Percentiles rank a stretch among this genome's conserved stretches.
These are phyloP conservation scores for Drosophila burlai DNA, from an alignment of 1,140 invertebrate genomes.

Conservation along the genomic window DNA sequence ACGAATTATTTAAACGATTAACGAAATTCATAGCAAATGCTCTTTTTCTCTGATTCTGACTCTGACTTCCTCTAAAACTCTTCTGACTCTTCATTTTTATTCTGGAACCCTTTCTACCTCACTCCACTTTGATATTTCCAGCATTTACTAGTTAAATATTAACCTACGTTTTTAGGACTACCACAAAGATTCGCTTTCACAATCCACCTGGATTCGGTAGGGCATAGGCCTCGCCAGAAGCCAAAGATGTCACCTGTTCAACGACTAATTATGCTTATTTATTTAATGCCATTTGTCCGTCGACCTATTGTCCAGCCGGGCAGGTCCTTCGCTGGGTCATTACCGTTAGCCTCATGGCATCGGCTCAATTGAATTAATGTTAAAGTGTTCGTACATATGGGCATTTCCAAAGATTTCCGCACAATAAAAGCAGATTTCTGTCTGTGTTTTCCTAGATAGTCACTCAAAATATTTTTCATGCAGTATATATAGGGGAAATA, in stretches of 20 bases:
- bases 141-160: neutral
- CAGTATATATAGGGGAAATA: too few species aligned
- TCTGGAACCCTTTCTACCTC: too few species aligned
- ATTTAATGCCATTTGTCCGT: slow-evolving; percentile 39
- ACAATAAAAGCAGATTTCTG: too few species aligned
- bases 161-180: neutral
- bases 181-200: neutral
- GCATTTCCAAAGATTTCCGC: neutral
- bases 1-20: too few species aligned
- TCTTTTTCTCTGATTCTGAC: too few species aligned
- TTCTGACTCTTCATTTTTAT: neutral
- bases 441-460: too few species aligned
- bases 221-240: neutral
- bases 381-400: neutral
- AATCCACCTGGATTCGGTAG: slow-evolving; percentile 28
- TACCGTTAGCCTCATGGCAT: slow-evolving; percentile 27
- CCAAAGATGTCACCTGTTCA: slow-evolving; percentile 14
- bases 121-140: too few species aligned
- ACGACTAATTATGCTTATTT: slow-evolving; percentile 48
- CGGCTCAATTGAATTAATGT: slow-evolving; percentile 49
- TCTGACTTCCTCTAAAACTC: too few species aligned
- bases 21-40: too few species aligned
- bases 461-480: too few species aligned
- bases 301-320: slow-evolving; percentile 2
- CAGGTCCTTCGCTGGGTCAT: slow-evolving; percentile 16